Percentiles rank a stretch among this genome's conserved stretches.
Evolutionary conservation across 1,140 invertebrate genomes (phyloP).

Genomic region (Saccostrea glomerata): DNA sequence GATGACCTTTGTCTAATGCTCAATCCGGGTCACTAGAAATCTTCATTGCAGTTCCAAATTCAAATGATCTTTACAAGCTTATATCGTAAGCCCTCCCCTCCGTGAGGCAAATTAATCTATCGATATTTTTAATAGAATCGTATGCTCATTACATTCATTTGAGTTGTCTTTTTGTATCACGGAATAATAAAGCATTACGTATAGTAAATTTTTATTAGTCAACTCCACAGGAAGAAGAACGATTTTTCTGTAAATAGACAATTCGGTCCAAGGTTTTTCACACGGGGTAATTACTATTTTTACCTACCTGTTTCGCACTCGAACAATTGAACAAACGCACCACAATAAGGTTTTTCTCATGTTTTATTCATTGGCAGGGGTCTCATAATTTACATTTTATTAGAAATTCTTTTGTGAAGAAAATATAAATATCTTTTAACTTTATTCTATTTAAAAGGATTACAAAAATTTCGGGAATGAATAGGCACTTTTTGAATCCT

Average conservation of each 20-base stretch:
- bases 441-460: constrained; percentile 26
- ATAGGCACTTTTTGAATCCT: constrained; percentile 5
- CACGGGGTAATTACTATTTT: neutral
- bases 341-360: neutral
- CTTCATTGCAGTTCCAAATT: neutral
- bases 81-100: neutral
- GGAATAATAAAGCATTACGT: no score
- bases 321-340: constrained; percentile 18
- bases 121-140: no score
- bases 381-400: constrained; percentile 21
- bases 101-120: no score
- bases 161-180: no score
- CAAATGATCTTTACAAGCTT: neutral
- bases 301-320: neutral
- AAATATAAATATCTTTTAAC: constrained; percentile 38
- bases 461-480: constrained; percentile 30
- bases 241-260: neutral
- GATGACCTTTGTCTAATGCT: neutral
- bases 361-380: constrained; percentile 17
- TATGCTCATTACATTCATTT: no score
- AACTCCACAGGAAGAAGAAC: neutral
- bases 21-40: neutral
- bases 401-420: constrained; percentile 29
- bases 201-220: no score
- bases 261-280: constrained; percentile 14